phyloP scores from a whole-genome alignment of 1,140 invertebrate species.

The Saccostrea echinata region DNA sequence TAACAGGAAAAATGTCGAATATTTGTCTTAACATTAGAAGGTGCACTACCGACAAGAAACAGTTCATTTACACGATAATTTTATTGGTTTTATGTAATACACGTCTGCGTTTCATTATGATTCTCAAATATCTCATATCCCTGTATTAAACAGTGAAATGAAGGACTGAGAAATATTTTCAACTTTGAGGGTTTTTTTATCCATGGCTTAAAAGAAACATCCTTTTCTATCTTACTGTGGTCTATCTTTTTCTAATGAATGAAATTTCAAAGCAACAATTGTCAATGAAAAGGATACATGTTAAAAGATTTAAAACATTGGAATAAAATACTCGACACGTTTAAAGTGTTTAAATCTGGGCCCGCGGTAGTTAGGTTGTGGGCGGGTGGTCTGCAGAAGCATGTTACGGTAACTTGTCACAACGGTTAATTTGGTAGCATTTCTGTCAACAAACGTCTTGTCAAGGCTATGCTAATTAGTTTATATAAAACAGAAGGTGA shows the following conservation, averaged over 20 bases:
- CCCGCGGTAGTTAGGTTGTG: background rate
- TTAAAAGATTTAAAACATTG: background rate
- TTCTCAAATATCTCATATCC: too few species aligned
- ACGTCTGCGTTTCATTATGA: too few species aligned
- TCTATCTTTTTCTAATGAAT: background rate
- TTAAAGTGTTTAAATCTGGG: background rate
- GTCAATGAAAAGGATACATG: background rate
- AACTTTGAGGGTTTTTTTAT: too few species aligned
- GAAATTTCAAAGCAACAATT: background rate
- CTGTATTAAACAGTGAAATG: too few species aligned
- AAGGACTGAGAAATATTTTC: too few species aligned
- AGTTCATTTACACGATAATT: background rate
- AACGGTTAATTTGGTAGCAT: background rate
- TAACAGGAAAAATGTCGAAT: background rate
- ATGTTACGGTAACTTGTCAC: background rate
- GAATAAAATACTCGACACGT: background rate
- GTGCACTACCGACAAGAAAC: background rate
- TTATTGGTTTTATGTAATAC: background rate
- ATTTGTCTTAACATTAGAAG: background rate
- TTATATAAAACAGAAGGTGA: background rate
- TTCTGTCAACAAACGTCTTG: background rate
- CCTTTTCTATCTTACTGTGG: too few species aligned
- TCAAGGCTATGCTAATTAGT: constrained; percentile 18
- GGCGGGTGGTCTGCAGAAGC: background rate
- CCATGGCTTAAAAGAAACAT: too few species aligned